phyloP scores from a whole-genome alignment of 2,888 invertebrate species.

The Drosophila mercatorum region DNA sequence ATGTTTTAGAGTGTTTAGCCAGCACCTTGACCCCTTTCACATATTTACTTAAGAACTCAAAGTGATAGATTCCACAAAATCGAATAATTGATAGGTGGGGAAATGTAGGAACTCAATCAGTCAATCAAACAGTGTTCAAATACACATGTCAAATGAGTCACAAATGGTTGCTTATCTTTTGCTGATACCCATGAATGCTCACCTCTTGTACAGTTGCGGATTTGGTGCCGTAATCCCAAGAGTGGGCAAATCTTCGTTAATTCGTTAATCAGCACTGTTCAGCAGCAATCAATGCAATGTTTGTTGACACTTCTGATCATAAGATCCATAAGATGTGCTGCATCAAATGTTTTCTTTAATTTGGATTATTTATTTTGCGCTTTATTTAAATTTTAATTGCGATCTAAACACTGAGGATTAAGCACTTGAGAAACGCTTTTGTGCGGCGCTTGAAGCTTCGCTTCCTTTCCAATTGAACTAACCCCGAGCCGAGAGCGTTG shows the following conservation, averaged over 20 bases:
- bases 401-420: conserved; percentile 19
- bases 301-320: background rate
- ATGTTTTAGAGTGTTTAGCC: background rate
- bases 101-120: conserved; percentile 12
- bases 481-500: conserved; percentile 34
- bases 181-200: conserved; percentile 13
- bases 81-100: background rate
- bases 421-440: conserved; percentile 28
- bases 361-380: too few relatives aligned
- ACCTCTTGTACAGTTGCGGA: conserved; percentile 33
- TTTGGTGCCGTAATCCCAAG: conserved; percentile 32
- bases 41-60: background rate
- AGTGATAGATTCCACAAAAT: conserved; percentile 1
- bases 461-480: conserved; percentile 28
- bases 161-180: background rate
- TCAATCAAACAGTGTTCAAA: conserved; percentile 36
- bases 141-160: conserved; percentile 31
- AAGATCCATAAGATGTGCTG: background rate
- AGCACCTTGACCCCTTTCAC: background rate
- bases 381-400: background rate
- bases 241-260: background rate
- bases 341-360: conserved; percentile 6
- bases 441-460: conserved; percentile 16
- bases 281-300: background rate
- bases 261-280: conserved; percentile 11